Evolutionary conservation across 2,797 vertebrate genomes (phyloP), one percentile per base, ranked within the genome.

Genomic region (Melanogrammus aeglefinus): DNA sequence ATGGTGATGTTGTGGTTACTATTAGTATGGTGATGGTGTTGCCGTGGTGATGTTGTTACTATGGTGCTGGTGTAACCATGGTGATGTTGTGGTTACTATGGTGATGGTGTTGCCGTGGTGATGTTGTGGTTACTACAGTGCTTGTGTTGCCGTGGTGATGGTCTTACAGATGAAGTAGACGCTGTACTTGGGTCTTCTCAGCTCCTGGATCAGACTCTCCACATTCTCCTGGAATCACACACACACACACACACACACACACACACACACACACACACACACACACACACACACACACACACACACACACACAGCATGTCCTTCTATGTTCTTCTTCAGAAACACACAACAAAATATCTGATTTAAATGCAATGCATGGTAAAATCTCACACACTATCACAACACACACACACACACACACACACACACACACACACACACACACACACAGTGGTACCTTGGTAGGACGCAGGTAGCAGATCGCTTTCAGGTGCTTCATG

Each of bases 401-500:
- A 41, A 47, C 51, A 57, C 18, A 57, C 39, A 41, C 47, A 51
- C 16, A 51, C 47, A 16, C 10, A 1, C 1, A 27, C 9, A 86
- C 2, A 78, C 27, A 80, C 44, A 74, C 18, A 44, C 10, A 73
- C 10, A 1, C 1, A 73, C 10, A 1, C 1, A 74, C 18, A 44
- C 7, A 73, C 10, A 1, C 1, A 73, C 10, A 1, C 1, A 5
- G 39, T 41, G 39, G 27, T 79, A 98, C 97, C 96, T 97, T 97
- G 12, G 96, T 97, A 78, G 97, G 97, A 38, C 97, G 88, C 76
- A 99, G 93, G 90, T 96, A 98, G 88, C 97, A 99, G 86, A 99
- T 96, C 44, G 97, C 97, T 82, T 97, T 99, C 41, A 99, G 92
- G 85, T 99, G 97, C 78, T 98, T 98, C 97, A 98, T 98, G 85